Evolutionary conservation across 2,797 vertebrate species (phyloP), one percentile per base, ranked within the genome.

Genomic region (Podarcis siculus): DNA sequence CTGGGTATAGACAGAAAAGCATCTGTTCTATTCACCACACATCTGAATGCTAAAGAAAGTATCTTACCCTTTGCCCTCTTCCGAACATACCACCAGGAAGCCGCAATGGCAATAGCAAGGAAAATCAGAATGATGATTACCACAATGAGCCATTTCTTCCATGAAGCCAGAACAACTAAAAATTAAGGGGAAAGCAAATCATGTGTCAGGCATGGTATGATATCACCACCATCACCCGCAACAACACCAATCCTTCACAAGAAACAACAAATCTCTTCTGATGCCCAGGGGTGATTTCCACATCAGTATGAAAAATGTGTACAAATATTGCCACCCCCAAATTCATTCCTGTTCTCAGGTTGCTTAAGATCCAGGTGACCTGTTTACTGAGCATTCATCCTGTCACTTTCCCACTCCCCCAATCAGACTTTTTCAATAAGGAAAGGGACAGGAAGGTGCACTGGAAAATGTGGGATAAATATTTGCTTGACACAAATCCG

Each of bases 111-210:
- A 81, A 55, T 0, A 13, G 58, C 67, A 5, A 95, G 91, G 39
- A 95, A 49, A 82, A 82, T 49, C n/a, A 93, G 89, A 0, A 96
- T 91, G 92, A 95, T 86, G 71, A 94, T 86, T 0, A 93, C 61
- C 21, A 94, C 93, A 39, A 97, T 96, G n/a, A 97, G 81, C 82
- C 95, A 94, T 94, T 97, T 97, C 93, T 96, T 95, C 97, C 97
- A 97, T 0, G 94, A 27, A 27, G 97, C 96, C 86, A 97, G 92
- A 86, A 96, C 91, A 39, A 97, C 97, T 97, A 90, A 73, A 95
- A 95, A 85, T 4, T 75, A 81, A 92, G 85, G 90, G 13, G 49
- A 0, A 71, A 0, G 17, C 84, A 81, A 81, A 71, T 90, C 85
- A 91, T n/a, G 61, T 7, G 39, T 45, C 13, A 86, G 42, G 71